phyloP scores from a whole-genome alignment of 2,888 invertebrate species.

The Eupithecia centaureata region DNA sequence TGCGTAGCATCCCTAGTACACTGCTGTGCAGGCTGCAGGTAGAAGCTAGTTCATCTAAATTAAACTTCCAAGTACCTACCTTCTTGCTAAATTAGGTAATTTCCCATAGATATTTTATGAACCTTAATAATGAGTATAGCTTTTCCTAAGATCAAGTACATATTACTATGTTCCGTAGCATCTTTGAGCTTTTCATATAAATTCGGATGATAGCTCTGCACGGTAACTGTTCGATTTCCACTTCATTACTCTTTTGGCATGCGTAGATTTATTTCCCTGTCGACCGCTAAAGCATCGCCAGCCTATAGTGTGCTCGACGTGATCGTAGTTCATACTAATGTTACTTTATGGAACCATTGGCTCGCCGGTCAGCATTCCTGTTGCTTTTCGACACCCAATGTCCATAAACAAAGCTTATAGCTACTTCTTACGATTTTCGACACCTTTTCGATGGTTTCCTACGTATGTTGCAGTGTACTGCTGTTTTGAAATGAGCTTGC shows the following conservation, averaged over 20 bases:
- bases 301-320: background rate
- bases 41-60: no score
- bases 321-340: background rate
- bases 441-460: background rate
- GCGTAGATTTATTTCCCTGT: background rate
- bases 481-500: background rate
- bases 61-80: no score
- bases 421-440: constrained; percentile 17
- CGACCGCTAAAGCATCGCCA: background rate
- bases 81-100: no score
- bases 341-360: background rate
- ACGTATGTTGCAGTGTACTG: background rate
- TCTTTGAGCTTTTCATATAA: no score
- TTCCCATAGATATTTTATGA: no score
- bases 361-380: background rate
- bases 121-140: background rate
- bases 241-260: background rate
- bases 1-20: no score
- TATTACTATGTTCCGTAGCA: no score
- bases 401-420: constrained; percentile 26
- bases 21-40: no score
- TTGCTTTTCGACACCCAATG: constrained; percentile 10
- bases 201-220: background rate
- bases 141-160: no score
- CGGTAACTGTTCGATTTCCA: background rate